A percentile compares a stretch with the other conserved stretches of the same genome.
Conservation (phyloP, 1,140 invertebrate species). For the Scaptodrosophila lebanonensis region DNA sequence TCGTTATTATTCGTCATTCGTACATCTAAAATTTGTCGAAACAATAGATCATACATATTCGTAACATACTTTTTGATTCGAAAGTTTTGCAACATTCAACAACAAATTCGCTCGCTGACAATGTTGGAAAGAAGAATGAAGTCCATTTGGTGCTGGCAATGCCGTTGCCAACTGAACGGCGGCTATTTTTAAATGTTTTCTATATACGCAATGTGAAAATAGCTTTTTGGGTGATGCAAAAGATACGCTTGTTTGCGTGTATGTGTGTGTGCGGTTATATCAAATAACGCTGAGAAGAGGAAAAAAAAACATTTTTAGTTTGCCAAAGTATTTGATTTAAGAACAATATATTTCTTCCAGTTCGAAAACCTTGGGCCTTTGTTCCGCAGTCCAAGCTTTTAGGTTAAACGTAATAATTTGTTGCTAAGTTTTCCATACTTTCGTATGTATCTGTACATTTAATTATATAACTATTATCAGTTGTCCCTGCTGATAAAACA, state of each 20-base stretch:
- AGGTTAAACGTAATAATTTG: too few relatives aligned
- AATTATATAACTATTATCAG: too few relatives aligned
- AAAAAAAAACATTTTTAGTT: constrained; percentile 35
- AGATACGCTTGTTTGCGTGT: constrained; percentile 40
- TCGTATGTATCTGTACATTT: too few relatives aligned
- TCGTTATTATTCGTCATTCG: too few relatives aligned
- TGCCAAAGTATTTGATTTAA: constrained; percentile 54
- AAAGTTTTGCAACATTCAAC: background rate
- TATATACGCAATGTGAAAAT: constrained; percentile 36
- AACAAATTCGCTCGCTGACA: constrained; percentile 1
- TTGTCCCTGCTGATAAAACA: too few relatives aligned
- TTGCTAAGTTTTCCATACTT: too few relatives aligned
- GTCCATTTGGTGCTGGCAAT: constrained; percentile 49
- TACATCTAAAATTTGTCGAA: too few relatives aligned
- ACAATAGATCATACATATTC: too few relatives aligned
- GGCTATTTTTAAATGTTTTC: constrained; percentile 69
- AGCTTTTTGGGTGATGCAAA: constrained; percentile 35
- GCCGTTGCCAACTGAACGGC: constrained; percentile 25
- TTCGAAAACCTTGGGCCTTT: too few relatives aligned
- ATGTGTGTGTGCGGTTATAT: constrained; percentile 35
- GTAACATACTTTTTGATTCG: too few relatives aligned
- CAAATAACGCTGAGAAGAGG: constrained; percentile 53
- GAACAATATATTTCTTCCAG: constrained; percentile 22
- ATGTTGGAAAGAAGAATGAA: too few relatives aligned
- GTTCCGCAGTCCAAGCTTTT: too few relatives aligned